Conservation (phyloP, 2,888 invertebrate species). For the Adelphocoris suturalis region DNA sequence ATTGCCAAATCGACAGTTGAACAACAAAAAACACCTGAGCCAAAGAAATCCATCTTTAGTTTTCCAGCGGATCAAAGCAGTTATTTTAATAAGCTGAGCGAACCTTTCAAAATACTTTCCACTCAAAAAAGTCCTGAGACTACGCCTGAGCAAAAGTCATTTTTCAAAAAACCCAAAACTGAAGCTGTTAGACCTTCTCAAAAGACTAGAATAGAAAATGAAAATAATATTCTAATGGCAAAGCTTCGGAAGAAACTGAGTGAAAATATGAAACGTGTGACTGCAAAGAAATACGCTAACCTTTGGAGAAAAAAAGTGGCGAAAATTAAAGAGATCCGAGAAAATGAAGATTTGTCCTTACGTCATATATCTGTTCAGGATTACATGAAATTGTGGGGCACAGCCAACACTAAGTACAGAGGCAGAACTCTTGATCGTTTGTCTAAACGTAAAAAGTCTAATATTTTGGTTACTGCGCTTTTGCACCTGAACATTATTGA, state of each 20-base stretch:
- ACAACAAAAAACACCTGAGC: conserved; percentile 31
- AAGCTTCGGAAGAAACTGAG: conserved; percentile 76
- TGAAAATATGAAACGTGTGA: conserved; percentile 75
- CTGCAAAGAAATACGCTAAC: conserved; percentile 76
- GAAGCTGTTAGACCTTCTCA: conserved; percentile 3
- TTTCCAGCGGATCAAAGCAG: neutral
- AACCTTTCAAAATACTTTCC: conserved; percentile 12
- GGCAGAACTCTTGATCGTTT: conserved; percentile 70
- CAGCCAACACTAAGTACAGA: neutral
- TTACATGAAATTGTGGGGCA: conserved; percentile 74
- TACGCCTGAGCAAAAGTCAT: neutral
- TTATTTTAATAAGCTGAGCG: neutral
- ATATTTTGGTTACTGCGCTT: conserved; percentile 70
- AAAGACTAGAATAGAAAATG: conserved; percentile 45
- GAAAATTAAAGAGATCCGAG: conserved; percentile 79
- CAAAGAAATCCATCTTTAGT: neutral
- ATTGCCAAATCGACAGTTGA: neutral
- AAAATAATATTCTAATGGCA: conserved; percentile 70
- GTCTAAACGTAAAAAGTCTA: conserved; percentile 70
- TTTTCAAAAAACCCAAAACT: conserved; percentile 14
- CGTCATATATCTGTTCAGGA: conserved; percentile 72
- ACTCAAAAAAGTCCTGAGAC: conserved; percentile 46
- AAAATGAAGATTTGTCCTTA: conserved; percentile 76
- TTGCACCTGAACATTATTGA: conserved; percentile 72
- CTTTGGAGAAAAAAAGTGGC: conserved; percentile 75